A percentile compares a stretch with the other conserved stretches of the same genome.
Evolutionary conservation across 64 coral and sea anemone genomes (phyloP).

Genomic region (Catalaphyllia jardinei): DNA sequence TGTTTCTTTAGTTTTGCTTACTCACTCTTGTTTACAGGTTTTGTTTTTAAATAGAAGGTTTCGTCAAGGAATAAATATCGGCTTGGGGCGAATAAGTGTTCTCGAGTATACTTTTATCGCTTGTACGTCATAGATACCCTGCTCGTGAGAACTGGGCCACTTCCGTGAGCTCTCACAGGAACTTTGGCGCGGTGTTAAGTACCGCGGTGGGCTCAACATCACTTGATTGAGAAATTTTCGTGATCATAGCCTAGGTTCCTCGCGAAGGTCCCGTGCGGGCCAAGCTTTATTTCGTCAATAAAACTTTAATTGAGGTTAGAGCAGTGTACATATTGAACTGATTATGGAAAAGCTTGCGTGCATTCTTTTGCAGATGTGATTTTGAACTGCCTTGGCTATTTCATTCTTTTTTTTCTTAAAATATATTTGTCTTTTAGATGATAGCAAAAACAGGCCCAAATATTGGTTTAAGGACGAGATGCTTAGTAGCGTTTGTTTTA

Average conservation of each 20-base stretch:
- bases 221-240: neutral
- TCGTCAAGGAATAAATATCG: constrained; percentile 48
- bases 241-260: neutral
- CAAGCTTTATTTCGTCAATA: no score
- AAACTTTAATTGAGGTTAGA: no score
- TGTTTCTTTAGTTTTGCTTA: constrained; percentile 28
- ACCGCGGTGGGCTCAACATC: neutral
- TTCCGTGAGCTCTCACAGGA: constrained; percentile 5
- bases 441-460: no score
- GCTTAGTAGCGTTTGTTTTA: no score
- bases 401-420: no score
- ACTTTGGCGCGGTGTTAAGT: constrained; percentile 2
- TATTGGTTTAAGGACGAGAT: no score
- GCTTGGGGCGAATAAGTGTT: constrained; percentile 27
- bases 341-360: no score
- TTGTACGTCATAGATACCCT: constrained; percentile 33
- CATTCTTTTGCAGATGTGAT: no score
- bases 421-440: no score
- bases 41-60: constrained; percentile 45
- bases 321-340: no score
- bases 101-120: constrained; percentile 35
- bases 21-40: constrained; percentile 51
- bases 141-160: constrained; percentile 24
- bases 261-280: neutral
- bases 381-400: no score